These are phyloP conservation scores for Sciurus vulgaris DNA, from an alignment of 2,797 vertebrate genomes.

Conservation along the genomic window DNA sequence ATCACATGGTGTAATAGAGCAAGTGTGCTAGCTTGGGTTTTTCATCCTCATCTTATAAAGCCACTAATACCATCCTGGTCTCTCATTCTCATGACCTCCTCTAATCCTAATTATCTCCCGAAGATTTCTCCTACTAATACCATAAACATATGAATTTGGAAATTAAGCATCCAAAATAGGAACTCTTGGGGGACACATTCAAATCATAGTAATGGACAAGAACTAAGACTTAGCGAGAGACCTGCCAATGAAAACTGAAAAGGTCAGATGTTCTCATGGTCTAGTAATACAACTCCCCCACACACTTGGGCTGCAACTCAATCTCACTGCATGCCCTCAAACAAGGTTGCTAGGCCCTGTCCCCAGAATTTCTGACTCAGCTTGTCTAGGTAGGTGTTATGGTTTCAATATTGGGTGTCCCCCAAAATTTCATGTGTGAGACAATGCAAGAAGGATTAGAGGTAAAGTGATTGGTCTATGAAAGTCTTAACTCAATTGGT, in stretches of 20 bases:
- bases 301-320: no score
- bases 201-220: neutral
- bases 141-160: neutral
- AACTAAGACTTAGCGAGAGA: neutral
- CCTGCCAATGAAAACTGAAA: neutral
- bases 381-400: no score
- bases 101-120: neutral
- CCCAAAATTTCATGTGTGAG: no score
- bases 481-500: no score
- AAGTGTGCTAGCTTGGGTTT: neutral
- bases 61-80: no score
- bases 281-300: rapidly evolving
- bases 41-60: neutral
- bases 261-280: neutral
- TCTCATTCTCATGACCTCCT: neutral
- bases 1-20: neutral
- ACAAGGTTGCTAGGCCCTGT: neutral
- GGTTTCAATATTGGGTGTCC: no score
- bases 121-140: neutral
- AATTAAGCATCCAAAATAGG: neutral
- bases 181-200: neutral
- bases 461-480: no score
- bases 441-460: no score
- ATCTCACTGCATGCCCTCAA: no score
- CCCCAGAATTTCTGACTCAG: neutral